Evolutionary conservation across 2,888 invertebrate species (phyloP).

Genomic region (Dendrolimus houi): DNA sequence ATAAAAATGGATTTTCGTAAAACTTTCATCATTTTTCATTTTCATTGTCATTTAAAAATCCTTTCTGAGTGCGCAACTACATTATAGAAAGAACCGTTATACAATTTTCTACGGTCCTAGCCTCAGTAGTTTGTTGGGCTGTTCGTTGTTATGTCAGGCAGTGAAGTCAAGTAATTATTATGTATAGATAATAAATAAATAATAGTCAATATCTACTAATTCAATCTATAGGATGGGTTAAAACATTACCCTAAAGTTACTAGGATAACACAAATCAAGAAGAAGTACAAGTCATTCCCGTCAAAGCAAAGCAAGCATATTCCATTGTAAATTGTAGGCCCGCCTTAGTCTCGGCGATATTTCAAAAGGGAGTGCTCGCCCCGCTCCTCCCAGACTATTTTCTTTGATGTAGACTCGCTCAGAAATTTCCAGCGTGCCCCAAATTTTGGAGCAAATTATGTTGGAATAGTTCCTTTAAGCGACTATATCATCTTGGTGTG

Average conservation of each 20-base stretch:
- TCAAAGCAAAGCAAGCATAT: neutral
- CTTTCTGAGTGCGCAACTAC: no score
- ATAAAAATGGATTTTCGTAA: no score
- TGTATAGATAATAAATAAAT: no score
- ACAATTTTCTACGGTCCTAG: no score
- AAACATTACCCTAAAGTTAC: neutral
- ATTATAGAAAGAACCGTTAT: no score
- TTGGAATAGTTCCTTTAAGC: slow-evolving; percentile 52
- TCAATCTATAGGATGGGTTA: neutral
- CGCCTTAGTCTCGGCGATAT: slow-evolving; percentile 18
- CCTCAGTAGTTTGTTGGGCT: no score
- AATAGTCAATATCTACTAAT: no score
- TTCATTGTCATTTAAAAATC: no score
- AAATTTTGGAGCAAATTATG: slow-evolving; percentile 54
- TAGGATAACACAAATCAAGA: neutral
- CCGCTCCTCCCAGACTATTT: slow-evolving; percentile 24
- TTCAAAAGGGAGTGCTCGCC: slow-evolving; percentile 18
- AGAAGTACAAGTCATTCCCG: neutral
- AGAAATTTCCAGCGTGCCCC: slow-evolving; percentile 49
- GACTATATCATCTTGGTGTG: slow-evolving; percentile 26
- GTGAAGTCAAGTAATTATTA: no score
- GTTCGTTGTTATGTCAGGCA: no score
- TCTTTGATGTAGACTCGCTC: slow-evolving; percentile 56
- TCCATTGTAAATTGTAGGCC: neutral
- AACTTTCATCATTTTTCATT: no score